Evolutionary conservation across 2,888 invertebrate genomes (phyloP).

Genomic region (Aphidoletes aphidimyza): DNA sequence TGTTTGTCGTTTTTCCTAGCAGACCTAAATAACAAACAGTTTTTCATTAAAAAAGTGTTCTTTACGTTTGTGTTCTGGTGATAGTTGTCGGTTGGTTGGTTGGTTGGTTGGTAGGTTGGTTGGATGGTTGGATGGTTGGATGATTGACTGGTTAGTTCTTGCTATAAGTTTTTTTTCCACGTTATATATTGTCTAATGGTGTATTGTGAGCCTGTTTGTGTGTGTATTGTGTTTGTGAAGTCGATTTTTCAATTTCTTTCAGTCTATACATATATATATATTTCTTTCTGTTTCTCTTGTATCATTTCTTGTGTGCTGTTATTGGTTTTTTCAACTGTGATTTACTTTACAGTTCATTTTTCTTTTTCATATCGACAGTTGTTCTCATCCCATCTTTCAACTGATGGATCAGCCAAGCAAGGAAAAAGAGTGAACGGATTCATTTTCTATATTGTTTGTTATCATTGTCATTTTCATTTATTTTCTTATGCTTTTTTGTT

Average conservation of each 20-base stretch:
- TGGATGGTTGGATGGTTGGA: neutral
- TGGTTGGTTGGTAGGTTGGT: neutral
- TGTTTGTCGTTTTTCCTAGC: conserved; percentile 65
- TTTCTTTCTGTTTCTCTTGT: neutral
- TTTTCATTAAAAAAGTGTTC: conserved; percentile 45
- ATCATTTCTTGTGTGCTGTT: neutral
- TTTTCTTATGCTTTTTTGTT: neutral
- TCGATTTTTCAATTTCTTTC: conserved; percentile 31
- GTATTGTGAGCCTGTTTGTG: neutral
- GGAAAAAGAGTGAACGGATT: conserved; percentile 4
- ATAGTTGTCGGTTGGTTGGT: conserved; percentile 12
- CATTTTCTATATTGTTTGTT: conserved; percentile 36
- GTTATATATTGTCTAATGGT: neutral
- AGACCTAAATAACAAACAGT: conserved; percentile 62
- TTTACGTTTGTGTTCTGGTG: conserved; percentile 52
- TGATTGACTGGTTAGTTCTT: neutral
- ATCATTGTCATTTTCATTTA: neutral
- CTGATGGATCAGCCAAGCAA: neutral
- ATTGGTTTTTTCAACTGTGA: neutral
- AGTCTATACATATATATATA: neutral
- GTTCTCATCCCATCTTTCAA: neutral
- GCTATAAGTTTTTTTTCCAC: neutral
- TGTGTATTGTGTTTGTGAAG: conserved; percentile 2
- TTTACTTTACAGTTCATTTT: neutral
- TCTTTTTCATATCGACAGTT: neutral